Base-by-base conservation (phyloP, 2,113 vertebrate genomes). In the Brachyistius frenatus region DNA sequence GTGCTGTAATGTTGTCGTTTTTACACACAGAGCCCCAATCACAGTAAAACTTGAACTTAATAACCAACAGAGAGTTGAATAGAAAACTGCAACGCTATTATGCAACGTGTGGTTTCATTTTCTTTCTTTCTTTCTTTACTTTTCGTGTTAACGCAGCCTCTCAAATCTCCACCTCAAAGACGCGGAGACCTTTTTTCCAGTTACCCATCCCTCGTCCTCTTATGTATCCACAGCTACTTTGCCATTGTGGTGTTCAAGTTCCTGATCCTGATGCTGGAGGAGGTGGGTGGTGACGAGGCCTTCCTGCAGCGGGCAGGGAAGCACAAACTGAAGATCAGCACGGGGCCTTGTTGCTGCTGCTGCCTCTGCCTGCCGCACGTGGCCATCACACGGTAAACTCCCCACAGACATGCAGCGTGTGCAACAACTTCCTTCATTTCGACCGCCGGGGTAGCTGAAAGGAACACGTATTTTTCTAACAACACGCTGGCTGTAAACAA, bases 181-280 rank as follows among this genome's bases (percentile, higher is more conserved):
- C 23, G 23, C 23, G 23, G 23, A 23, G 23, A 23, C 23, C 23
- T 1, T 32, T 52, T 52, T 7, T 11, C 13, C 5, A 7, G 49
- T 66, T 64, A 46, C 32, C 3, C 0, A 0, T 9, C 39, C 7
- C 14, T 41, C 10, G 4, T 52, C 11, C 13, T 41, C n/a, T 63
- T 52, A 11, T 61, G 31, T 80, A 10, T 49, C 55, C 55, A 31
- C 60, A 96, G 95, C 69, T 97, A 97, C 89, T 96, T 97, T 88
- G 94, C 96, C 39, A 73, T 95, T 4, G 95, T 96, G 84, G 95
- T 97, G 85, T 96, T 96, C 90, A 96, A 97, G 89, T 96, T 96
- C 92, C 91, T 96, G 85, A 71, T 95, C 57, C 85, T 97, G 94
- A 95, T 97, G 95, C 72, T 96, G 60, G 95, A 95, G 80, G 96